Base-by-base conservation (phyloP, 2,888 invertebrate species). In the Myopa tessellatipennis region DNA sequence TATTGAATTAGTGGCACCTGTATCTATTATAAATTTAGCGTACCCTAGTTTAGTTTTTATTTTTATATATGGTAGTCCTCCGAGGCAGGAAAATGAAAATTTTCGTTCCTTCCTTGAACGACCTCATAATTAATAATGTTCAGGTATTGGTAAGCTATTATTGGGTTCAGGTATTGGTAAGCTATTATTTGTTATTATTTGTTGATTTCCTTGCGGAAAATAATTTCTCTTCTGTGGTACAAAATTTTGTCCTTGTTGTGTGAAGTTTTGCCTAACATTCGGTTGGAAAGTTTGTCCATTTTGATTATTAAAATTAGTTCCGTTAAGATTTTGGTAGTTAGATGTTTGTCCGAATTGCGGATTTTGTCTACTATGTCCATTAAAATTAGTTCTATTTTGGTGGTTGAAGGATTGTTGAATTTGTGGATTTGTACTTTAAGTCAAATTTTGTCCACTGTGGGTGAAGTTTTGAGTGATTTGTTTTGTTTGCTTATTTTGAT, bases 21-120 rank as follows among this genome's bases (percentile, higher is more conserved):
- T 77, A 45, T 79, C 74, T 71, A 80, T 78, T 18, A 79, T 72
- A 55, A 78, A 74, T 58, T 80, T 80, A 68, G 76, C 18, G n/a
- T 18, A 36, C n/a, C 68, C 70, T 63, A 79, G 58, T 69, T 58
- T 77, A n/a, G 69, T 78, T 78, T 79, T 55, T 38, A 77, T 45
- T 12, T 34, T 69, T 80, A 79, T 77, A 79, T 76, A 65, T 77
- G 77, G 78, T 77, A 80, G 40, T 74, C 77, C 18, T 63, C 36
- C 72, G 79, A 79, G 79, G 78, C 79, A 6, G 12, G 16, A 18
- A 50, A 50, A 8, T 58, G 60, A 38, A 75, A 78, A 76, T 80
- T 77, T 77, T 77, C 79, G 55, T 26, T 26, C 26, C 26, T 26
- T 26, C 2, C 26, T 26, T 26, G 26, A 26, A 26, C 45, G 34